phyloP scores from a whole-genome alignment of 2,888 invertebrate genomes.

The Acleris holmiana region DNA sequence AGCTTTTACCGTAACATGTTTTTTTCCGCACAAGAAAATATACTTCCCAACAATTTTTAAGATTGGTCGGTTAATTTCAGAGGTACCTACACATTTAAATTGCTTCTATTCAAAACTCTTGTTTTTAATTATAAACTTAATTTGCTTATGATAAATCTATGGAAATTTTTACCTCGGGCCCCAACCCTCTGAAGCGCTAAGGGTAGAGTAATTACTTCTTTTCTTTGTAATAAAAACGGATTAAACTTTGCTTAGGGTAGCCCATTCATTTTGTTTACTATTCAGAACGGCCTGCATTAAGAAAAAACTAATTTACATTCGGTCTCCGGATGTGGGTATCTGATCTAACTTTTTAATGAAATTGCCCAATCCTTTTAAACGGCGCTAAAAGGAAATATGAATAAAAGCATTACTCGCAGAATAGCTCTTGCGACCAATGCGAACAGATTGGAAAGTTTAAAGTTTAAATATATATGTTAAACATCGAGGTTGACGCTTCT shows the following conservation, averaged over 20 bases:
- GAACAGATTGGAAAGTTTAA: background rate
- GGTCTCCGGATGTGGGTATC: constrained; percentile 66
- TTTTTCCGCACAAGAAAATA: background rate
- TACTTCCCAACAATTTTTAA: constrained; percentile 22
- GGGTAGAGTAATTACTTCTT: constrained; percentile 84
- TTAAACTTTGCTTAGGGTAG: constrained; percentile 84
- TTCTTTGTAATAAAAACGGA: constrained; percentile 85
- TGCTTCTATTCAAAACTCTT: constrained; percentile 82
- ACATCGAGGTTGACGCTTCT: constrained; percentile 2
- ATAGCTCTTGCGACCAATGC: background rate
- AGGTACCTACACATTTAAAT: constrained; percentile 81
- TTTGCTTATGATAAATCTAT: constrained; percentile 85
- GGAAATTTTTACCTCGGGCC: constrained; percentile 82
- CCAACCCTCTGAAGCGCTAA: constrained; percentile 80
- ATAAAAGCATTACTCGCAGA: background rate
- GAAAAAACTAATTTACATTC: constrained; percentile 77
- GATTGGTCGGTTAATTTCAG: constrained; percentile 26
- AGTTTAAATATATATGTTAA: background rate
- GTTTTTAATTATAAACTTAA: constrained; percentile 85
- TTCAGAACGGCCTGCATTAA: constrained; percentile 77
- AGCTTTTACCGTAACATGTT: too few species aligned
- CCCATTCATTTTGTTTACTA: constrained; percentile 83
- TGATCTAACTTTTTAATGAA: constrained; percentile 70
- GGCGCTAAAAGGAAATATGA: constrained; percentile 3
- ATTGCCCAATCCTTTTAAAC: constrained; percentile 45